Evolutionary conservation across 2,888 invertebrate species (phyloP).

Genomic region (Tridacna gigas): DNA sequence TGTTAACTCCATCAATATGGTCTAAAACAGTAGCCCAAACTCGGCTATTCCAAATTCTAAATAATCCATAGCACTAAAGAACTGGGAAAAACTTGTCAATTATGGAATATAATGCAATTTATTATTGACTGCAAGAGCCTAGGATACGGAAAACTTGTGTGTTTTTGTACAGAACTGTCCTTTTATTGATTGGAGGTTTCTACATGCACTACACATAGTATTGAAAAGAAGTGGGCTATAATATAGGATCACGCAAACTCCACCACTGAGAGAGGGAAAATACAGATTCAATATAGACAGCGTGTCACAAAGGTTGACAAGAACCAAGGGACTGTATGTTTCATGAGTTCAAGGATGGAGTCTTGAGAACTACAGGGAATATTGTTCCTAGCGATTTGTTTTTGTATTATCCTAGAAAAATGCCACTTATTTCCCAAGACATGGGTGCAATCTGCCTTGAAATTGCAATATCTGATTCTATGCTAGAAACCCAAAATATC

Average conservation of each 20-base stretch:
- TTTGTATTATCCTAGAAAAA: not conserved
- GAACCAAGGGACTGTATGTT: not conserved
- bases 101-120: slow-evolving; percentile 26
- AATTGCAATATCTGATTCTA: not conserved
- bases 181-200: slow-evolving; percentile 42
- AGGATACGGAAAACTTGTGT: slow-evolving; percentile 26
- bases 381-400: not conserved
- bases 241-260: slow-evolving; percentile 27
- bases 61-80: slow-evolving; percentile 6
- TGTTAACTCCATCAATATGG: slow-evolving; percentile 27
- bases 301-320: slow-evolving; percentile 18
- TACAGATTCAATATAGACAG: slow-evolving; percentile 26
- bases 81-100: slow-evolving; percentile 19
- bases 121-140: slow-evolving; percentile 29
- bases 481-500: no score
- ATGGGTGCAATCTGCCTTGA: not conserved
- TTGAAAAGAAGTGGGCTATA: slow-evolving; percentile 27
- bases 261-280: slow-evolving; percentile 10
- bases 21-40: slow-evolving; percentile 16
- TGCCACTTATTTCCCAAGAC: not conserved
- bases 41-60: slow-evolving; percentile 1
- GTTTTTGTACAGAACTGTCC: slow-evolving; percentile 48
- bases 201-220: slow-evolving; percentile 33
- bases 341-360: not conserved
- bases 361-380: not conserved